phyloP scores from a whole-genome alignment of 2,888 invertebrate genomes.

The Alcis repandata region DNA sequence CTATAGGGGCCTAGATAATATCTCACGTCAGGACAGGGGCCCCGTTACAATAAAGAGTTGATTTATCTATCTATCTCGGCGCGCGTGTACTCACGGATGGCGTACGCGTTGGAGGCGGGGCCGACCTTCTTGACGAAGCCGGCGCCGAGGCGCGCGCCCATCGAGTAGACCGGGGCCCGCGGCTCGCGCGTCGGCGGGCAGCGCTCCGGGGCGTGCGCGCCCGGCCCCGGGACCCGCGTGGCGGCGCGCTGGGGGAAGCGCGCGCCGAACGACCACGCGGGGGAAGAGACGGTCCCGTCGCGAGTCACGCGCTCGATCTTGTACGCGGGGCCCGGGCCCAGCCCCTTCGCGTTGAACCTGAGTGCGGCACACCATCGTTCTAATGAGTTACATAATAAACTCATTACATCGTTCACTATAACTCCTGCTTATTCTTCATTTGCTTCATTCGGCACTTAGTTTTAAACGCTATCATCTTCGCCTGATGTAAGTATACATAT shows the following conservation, averaged over 20 bases:
- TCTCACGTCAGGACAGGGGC: no score
- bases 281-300: conserved; percentile 73
- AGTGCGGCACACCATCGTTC: neutral
- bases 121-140: conserved; percentile 74
- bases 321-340: conserved; percentile 81
- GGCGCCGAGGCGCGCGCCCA: conserved; percentile 78
- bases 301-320: conserved; percentile 75
- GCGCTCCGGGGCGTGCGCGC: conserved; percentile 88
- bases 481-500: no score
- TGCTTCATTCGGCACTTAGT: no score
- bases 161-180: conserved; percentile 87
- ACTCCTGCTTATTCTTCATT: no score
- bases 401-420: no score
- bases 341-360: conserved; percentile 75
- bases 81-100: conserved; percentile 54
- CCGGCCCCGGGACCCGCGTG: conserved; percentile 87
- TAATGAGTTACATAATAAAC: no score
- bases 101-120: conserved; percentile 89
- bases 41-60: no score
- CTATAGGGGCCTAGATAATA: no score
- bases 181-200: conserved; percentile 82
- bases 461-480: no score
- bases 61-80: no score
- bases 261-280: conserved; percentile 85
- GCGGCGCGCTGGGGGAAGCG: conserved; percentile 61